phyloP scores from a whole-genome alignment of 2,113 vertebrate genomes.

The Archocentrus centrarchus region DNA sequence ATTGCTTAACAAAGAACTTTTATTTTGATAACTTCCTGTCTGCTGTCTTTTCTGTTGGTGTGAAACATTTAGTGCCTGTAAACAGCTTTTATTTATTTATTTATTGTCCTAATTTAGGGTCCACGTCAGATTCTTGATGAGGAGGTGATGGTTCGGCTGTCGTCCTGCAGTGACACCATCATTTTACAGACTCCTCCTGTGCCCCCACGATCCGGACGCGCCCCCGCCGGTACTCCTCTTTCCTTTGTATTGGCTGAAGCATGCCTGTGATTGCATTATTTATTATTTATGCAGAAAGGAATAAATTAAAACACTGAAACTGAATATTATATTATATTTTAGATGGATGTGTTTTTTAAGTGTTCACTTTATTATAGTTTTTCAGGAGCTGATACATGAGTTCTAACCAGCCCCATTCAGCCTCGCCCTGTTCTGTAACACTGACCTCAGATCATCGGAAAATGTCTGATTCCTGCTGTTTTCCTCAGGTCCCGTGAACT shows the following conservation, averaged over 20 bases:
- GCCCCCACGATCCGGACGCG: constrained; percentile 72
- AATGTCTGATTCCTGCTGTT: neutral
- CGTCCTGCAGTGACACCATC: constrained; percentile 90
- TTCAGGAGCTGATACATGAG: neutral
- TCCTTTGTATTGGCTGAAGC: rapidly evolving
- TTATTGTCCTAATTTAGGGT: constrained; percentile 71
- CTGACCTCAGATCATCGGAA: too few species aligned
- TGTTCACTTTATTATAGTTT: neutral
- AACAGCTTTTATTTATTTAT: neutral
- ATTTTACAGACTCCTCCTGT: constrained; percentile 85
- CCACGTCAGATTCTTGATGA: constrained; percentile 91
- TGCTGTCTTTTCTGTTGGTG: rapidly evolving
- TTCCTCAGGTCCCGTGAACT: constrained; percentile 37
- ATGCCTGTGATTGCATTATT: neutral
- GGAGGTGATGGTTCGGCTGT: constrained; percentile 88
- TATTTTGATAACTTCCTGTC: constrained; percentile 10
- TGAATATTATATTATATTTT: too few species aligned
- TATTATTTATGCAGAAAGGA: neutral
- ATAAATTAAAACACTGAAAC: too few species aligned
- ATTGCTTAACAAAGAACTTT: neutral
- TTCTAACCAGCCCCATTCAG: neutral
- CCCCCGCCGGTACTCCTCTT: constrained; percentile 50
- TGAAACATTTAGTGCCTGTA: neutral
- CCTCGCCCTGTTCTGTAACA: too few species aligned
- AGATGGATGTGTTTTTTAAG: too few species aligned